phyloP scores from a whole-genome alignment of 2,888 invertebrate genomes.

The Harpalus rubripes region DNA sequence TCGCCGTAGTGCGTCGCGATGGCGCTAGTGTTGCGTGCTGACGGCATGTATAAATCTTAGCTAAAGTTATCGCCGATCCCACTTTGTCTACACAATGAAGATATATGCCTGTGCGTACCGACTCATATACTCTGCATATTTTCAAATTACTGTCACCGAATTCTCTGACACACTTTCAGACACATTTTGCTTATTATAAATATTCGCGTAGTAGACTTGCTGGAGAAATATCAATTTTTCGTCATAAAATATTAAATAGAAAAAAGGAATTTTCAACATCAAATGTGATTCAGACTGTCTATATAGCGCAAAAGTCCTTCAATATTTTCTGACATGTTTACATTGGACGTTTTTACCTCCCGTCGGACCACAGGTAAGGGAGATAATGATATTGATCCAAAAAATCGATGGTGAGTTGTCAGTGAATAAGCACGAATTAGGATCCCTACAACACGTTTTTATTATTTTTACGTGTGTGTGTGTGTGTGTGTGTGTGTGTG shows the following conservation, averaged over 20 bases:
- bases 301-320: too few relatives aligned
- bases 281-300: too few relatives aligned
- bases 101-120: conserved; percentile 49
- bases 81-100: conserved; percentile 43
- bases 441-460: too few relatives aligned
- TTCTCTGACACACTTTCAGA: background rate
- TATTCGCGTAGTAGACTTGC: background rate
- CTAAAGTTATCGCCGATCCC: conserved; percentile 49
- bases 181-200: background rate
- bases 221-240: background rate
- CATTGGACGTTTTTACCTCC: too few relatives aligned
- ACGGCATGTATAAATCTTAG: conserved; percentile 29
- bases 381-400: too few relatives aligned
- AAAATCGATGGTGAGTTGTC: too few relatives aligned
- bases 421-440: too few relatives aligned
- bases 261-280: too few relatives aligned
- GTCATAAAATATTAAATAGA: background rate
- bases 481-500: too few relatives aligned
- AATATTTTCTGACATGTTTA: too few relatives aligned
- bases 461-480: too few relatives aligned
- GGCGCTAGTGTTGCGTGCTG: background rate
- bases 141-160: conserved; percentile 46
- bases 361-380: too few relatives aligned
- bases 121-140: conserved; percentile 40
- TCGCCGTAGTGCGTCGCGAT: background rate